phyloP scores from a whole-genome alignment of 2,113 vertebrate species.

The mouse (Mus musculus) region GRCm39 chr12:56853001-56853500 shows the following conservation, averaged over 20 bases:
- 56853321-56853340: background rate
- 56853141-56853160: background rate
- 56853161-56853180: constrained; percentile 1
- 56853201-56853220: background rate
- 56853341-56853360: background rate
- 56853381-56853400: constrained; percentile 55
- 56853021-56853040: constrained; percentile 57
- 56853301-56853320: background rate
- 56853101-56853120: constrained; percentile 6
- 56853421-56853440: constrained; percentile 59
- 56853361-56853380: background rate
- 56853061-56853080: constrained; percentile 54
- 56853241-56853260: background rate
- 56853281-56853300: background rate
- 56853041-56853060: constrained; percentile 66
- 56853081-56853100: constrained; percentile 56
- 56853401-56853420: background rate
- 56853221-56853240: constrained; percentile 28
- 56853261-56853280: background rate
- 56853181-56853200: constrained; percentile 13
- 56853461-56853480: constrained; percentile 71
- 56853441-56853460: constrained; percentile 67
- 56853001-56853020: constrained; percentile 47
- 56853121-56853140: background rate
- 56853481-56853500: constrained; percentile 80